Evolutionary conservation across 2,888 invertebrate species (phyloP), one percentile per base, ranked within the genome.

Genomic region (Synergus itoensis): DNA sequence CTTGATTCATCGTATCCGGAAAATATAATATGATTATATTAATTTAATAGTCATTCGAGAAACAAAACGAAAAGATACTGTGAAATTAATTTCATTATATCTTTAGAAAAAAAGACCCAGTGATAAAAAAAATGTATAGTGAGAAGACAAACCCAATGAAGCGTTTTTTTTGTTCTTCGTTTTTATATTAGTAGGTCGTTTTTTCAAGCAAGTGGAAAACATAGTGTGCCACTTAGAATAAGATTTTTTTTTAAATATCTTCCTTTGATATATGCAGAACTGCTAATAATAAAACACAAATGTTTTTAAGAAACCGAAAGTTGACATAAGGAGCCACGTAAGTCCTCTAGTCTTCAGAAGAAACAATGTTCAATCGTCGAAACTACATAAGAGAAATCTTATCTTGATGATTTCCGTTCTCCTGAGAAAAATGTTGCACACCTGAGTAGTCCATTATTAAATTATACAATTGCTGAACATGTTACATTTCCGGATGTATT

Each of bases 301-400:
- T 45, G 48, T 73, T 73, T 73, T 73, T 53, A 2, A 36, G 36
- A 73, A 73, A 73, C 73, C 36, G 73, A 73, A 73, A 73, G 73
- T 73, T 73, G 28, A 73, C 73, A 28, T 48, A 9, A 53, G n/a
- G 48, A 48, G 73, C 28, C 14, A 73, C 48, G 36, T 73, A 73
- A 73, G 4, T 69, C n/a, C 21, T 48, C 48, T 53, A n/a, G n/a
- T 36, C 53, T 53, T 9, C 28, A 73, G 73, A 73, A 8, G 53
- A 36, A 73, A 73, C 48, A 53, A 53, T 73, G 48, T 73, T 73
- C 48, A 48, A 73, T 73, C 48, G 16, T 18, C 28, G 28, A 28
- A 28, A 2, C 73, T 73, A 36, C 36, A 53, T 45, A 36, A 36
- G 48, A 73, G 48, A 28, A 73, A 73, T 73, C 73, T 73, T 73